Evolutionary conservation across 2,797 vertebrate species (phyloP).

Genomic region (Hydrolagus colliei): DNA sequence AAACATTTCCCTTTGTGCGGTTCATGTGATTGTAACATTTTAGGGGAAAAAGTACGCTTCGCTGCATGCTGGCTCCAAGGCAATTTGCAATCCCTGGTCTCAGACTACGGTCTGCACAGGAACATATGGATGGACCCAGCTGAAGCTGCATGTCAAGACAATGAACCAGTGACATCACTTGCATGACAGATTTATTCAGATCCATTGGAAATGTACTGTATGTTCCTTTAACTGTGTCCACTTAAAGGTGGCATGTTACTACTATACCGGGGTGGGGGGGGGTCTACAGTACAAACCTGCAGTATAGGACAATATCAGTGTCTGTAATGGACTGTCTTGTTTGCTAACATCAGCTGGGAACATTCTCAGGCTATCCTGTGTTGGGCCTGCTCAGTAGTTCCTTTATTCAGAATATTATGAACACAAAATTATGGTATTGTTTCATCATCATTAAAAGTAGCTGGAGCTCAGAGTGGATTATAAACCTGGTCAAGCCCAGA

Average conservation of each 20-base stretch:
- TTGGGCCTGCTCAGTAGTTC: no score
- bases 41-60: not conserved
- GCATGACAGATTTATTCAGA: conserved; percentile 18
- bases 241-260: conserved; percentile 26
- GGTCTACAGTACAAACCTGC: not conserved
- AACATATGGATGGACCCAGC: not conserved
- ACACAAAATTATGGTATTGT: no score
- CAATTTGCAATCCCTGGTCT: not conserved
- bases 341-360: not conserved
- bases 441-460: no score
- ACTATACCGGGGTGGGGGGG: not conserved
- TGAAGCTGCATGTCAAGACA: conserved; percentile 6
- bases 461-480: no score
- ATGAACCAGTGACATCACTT: not conserved
- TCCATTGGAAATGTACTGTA: conserved; percentile 15
- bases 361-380: no score
- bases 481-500: no score
- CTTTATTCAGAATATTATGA: no score
- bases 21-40: not conserved
- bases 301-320: not conserved
- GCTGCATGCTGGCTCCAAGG: conserved; percentile 11
- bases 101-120: not conserved
- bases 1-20: not conserved
- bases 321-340: not conserved
- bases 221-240: not conserved